A percentile compares a stretch with the other conserved stretches of the same genome.
Evolutionary conservation across 2,113 vertebrate genomes (phyloP).

Genomic region (Melierax canorus): DNA sequence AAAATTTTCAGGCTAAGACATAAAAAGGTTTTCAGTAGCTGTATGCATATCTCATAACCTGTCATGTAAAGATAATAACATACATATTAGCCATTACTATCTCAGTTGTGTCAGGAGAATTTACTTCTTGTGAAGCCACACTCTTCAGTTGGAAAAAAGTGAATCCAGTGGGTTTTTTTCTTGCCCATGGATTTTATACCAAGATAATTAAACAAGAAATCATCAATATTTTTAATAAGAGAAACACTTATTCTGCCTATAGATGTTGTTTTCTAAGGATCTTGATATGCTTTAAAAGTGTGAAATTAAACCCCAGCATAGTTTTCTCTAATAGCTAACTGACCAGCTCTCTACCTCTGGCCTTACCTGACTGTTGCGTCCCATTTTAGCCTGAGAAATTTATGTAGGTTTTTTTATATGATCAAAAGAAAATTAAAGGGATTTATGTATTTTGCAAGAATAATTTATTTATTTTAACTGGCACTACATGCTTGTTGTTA

Average conservation of each 20-base stretch:
- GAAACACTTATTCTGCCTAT: background rate
- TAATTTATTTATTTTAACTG: background rate
- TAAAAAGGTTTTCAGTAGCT: background rate
- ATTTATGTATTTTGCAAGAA: background rate
- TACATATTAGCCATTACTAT: background rate
- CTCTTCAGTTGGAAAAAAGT: background rate
- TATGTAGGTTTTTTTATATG: background rate
- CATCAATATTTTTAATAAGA: background rate
- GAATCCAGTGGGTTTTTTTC: background rate
- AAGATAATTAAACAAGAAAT: background rate
- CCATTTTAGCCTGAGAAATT: background rate
- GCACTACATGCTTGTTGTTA: background rate
- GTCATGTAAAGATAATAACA: background rate
- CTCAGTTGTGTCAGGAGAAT: background rate
- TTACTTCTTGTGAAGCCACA: background rate
- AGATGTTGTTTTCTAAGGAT: background rate
- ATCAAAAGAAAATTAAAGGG: background rate
- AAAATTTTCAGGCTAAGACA: background rate
- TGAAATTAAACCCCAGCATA: background rate
- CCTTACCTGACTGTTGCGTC: background rate
- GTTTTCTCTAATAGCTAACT: background rate
- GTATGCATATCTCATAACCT: background rate
- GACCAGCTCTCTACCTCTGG: background rate
- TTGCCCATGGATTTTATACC: background rate
- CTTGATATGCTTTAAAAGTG: background rate